Conservation (phyloP, 2,888 invertebrate species). For the Xanthia icteritia region DNA sequence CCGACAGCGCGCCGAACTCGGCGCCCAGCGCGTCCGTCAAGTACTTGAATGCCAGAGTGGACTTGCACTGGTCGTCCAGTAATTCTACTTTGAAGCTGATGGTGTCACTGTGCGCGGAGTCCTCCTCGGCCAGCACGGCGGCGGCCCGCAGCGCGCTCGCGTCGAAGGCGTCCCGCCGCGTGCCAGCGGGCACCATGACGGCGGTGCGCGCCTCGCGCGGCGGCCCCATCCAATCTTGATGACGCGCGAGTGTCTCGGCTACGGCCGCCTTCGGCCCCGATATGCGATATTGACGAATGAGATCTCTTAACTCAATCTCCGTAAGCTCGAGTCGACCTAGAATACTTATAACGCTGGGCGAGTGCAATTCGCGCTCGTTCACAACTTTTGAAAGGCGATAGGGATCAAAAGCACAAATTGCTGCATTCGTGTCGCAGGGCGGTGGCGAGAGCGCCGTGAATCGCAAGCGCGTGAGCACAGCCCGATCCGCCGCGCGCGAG, state of each 20-base stretch:
- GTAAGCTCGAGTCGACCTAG: conserved; percentile 74
- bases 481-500: conserved; percentile 71
- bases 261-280: conserved; percentile 69
- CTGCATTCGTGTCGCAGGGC: conserved; percentile 70
- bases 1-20: conserved; percentile 81
- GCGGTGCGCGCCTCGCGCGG: conserved; percentile 74
- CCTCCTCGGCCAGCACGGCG: conserved; percentile 78
- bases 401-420: conserved; percentile 81
- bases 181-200: conserved; percentile 64
- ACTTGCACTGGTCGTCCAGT: conserved; percentile 80
- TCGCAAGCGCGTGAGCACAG: conserved; percentile 26
- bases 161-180: conserved; percentile 72
- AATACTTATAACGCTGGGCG: conserved; percentile 75
- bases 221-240: conserved; percentile 65
- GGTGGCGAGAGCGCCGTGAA: conserved; percentile 70
- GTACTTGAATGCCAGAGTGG: conserved; percentile 79
- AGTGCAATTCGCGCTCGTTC: conserved; percentile 75
- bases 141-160: conserved; percentile 78
- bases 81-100: conserved; percentile 78
- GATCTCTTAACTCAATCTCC: conserved; percentile 68
- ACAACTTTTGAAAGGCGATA: conserved; percentile 80
- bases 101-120: conserved; percentile 56
- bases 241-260: conserved; percentile 63
- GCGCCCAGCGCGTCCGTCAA: conserved; percentile 79
- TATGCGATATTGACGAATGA: conserved; percentile 62